A percentile compares a stretch with the other conserved stretches of the same genome.
Evolutionary conservation across 2,888 invertebrate species (phyloP).

Genomic region (Saturnia pavonia): DNA sequence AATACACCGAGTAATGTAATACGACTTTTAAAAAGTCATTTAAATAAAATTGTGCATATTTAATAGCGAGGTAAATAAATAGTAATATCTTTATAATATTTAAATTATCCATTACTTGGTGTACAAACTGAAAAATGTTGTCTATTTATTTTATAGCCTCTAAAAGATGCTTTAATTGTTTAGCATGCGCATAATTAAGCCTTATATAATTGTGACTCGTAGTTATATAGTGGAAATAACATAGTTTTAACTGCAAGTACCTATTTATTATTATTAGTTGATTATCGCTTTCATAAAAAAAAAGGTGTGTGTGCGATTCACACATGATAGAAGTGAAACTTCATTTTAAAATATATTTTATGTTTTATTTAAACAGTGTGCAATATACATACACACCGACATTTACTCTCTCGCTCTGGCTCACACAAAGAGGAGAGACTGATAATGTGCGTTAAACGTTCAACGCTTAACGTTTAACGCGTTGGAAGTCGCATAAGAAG

Average conservation of each 20-base stretch:
- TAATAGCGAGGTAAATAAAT: slow-evolving; percentile 2
- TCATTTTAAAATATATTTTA: too few relatives aligned
- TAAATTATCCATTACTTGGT: slow-evolving; percentile 8
- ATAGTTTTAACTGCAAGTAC: neutral
- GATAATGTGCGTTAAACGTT: too few relatives aligned
- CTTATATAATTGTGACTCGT: neutral
- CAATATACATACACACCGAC: too few relatives aligned
- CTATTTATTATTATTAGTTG: slow-evolving; percentile 10
- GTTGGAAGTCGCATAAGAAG: too few relatives aligned
- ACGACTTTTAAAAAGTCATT: neutral
- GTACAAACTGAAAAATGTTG: slow-evolving; percentile 1
- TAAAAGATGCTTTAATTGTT: slow-evolving; percentile 15
- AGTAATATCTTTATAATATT: neutral
- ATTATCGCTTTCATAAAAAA: slow-evolving; percentile 15
- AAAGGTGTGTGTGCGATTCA: too few relatives aligned
- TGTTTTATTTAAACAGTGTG: too few relatives aligned
- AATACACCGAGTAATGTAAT: neutral
- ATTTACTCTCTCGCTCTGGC: too few relatives aligned
- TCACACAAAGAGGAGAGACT: too few relatives aligned
- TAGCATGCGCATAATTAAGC: slow-evolving; percentile 20
- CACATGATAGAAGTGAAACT: too few relatives aligned
- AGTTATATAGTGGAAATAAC: slow-evolving; percentile 1
- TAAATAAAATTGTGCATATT: neutral
- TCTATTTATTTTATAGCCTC: slow-evolving; percentile 11
- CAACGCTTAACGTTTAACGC: too few relatives aligned